Evolutionary conservation across 2,113 vertebrate species (phyloP).

Genomic region (Phalacrocorax carbo): DNA sequence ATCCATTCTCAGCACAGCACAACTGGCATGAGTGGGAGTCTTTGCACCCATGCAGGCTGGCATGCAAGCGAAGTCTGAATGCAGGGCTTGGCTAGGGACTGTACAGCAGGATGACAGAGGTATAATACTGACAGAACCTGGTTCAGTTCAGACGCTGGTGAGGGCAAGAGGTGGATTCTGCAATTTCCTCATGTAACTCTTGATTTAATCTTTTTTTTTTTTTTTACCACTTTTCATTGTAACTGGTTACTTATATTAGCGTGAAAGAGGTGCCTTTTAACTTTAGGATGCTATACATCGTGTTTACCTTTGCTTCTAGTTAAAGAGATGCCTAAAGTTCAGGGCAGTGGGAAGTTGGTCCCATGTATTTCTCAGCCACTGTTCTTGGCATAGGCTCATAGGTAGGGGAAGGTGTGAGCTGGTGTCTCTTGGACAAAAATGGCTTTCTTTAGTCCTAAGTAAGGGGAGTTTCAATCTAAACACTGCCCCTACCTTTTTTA

Average conservation of each 20-base stretch:
- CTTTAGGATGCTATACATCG: not conserved
- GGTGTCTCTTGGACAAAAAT: not conserved
- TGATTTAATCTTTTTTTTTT: not conserved
- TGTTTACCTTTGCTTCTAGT: not conserved
- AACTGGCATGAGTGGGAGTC: not conserved
- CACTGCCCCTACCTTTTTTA: not conserved
- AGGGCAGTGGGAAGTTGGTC: not conserved
- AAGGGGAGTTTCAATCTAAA: not conserved
- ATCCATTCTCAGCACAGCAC: not conserved
- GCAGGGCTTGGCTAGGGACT: not conserved
- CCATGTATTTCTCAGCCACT: not conserved
- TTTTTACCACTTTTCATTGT: not conserved
- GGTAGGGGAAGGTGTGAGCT: not conserved
- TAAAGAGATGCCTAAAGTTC: not conserved
- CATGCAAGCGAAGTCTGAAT: not conserved
- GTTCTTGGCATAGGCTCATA: not conserved
- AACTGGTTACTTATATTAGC: not conserved
- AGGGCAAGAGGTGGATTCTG: not conserved
- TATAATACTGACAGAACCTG: no score
- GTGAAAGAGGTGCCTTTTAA: not conserved
- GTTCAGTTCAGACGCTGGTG: not conserved
- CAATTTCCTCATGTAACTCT: not conserved
- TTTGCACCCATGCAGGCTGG: accelerated
- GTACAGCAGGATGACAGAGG: accelerated
- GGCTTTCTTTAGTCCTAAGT: not conserved